phyloP scores from a whole-genome alignment of 23 tunicate genomes.

The Trididemnum clinides region DNA sequence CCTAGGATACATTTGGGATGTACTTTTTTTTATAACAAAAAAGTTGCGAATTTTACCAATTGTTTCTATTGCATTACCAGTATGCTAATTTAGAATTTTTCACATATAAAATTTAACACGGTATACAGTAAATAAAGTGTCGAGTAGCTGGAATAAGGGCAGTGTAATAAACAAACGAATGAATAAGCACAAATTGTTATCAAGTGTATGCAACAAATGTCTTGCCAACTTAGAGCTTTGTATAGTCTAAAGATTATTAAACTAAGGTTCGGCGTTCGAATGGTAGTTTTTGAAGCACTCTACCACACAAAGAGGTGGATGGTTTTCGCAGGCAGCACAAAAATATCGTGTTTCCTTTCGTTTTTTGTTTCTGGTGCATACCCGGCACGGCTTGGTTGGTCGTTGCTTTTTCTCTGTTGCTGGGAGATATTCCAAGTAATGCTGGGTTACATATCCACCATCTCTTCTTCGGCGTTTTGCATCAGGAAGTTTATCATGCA shows the following conservation, averaged over 20 bases:
- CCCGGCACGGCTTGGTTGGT: conserved; percentile 14
- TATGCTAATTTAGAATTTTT: background rate
- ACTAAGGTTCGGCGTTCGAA: background rate
- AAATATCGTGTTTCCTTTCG: conserved; percentile 12
- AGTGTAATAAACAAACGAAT: background rate
- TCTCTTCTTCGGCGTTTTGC: conserved; percentile 14
- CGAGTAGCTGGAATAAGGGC: background rate
- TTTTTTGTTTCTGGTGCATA: conserved; percentile 1
- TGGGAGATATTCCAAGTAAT: conserved; percentile 8
- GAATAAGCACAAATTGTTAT: background rate
- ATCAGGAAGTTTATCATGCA: background rate
- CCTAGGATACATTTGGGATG: background rate
- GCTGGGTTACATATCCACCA: background rate
- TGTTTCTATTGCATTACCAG: conserved; percentile 22
- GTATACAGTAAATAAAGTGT: background rate
- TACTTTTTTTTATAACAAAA: background rate
- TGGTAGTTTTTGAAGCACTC: conserved; percentile 1
- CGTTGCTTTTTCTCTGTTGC: conserved; percentile 13
- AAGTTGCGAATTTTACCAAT: background rate
- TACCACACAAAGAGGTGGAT: conserved; percentile 6
- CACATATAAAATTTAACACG: background rate
- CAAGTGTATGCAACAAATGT: background rate
- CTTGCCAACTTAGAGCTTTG: background rate
- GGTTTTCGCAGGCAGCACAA: background rate
- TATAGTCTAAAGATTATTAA: background rate